phyloP scores from a whole-genome alignment of 2,113 vertebrate genomes.

The Campylomormyrus numenius region DNA sequence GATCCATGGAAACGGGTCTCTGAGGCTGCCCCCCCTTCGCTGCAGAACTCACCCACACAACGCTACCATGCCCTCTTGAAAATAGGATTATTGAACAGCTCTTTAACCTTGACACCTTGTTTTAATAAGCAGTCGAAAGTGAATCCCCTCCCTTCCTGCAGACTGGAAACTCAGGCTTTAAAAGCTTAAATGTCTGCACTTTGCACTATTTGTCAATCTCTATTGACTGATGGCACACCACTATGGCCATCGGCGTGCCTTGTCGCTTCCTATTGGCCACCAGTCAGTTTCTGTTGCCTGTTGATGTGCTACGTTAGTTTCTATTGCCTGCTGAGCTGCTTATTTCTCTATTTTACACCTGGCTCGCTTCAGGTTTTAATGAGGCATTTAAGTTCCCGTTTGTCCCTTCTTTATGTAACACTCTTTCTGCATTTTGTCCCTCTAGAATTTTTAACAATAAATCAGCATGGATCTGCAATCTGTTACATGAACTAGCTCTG shows the following conservation, averaged over 20 bases:
- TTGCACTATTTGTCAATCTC: constrained; percentile 31
- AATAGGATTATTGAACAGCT: constrained; percentile 48
- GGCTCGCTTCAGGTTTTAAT: not conserved
- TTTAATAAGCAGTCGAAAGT: constrained; percentile 41
- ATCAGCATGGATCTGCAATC: not conserved
- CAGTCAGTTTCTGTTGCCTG: not conserved
- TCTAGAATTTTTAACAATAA: not conserved
- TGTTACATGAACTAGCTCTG: not conserved
- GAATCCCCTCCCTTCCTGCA: not conserved
- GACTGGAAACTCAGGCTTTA: not conserved
- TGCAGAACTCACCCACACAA: constrained; percentile 20
- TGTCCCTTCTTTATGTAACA: not conserved
- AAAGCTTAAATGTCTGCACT: constrained; percentile 18
- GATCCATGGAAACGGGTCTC: not conserved
- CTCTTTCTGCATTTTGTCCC: not conserved
- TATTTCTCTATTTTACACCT: not conserved
- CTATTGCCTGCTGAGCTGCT: not conserved
- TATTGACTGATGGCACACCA: not conserved
- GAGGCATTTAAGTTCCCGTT: not conserved
- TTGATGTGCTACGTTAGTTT: not conserved
- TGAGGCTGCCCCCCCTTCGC: not conserved
- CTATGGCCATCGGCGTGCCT: not conserved
- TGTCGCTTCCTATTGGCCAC: not conserved
- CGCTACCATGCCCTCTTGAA: constrained; percentile 25
- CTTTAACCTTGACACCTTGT: constrained; percentile 48